phyloP scores from a whole-genome alignment of 2,888 invertebrate species.

The Drosophila fulvimacula region DNA sequence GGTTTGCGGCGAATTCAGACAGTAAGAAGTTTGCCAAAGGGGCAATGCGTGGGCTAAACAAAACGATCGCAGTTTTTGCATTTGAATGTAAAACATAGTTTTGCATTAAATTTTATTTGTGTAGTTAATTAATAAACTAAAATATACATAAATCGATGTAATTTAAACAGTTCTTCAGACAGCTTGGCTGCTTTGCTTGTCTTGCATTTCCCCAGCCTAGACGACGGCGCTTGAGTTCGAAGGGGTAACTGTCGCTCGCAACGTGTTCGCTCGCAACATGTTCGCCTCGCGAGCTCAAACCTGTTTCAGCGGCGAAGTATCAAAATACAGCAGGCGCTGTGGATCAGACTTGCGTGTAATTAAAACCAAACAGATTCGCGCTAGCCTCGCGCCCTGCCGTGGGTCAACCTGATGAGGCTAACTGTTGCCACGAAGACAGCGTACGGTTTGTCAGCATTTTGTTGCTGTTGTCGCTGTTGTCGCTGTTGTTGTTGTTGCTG shows the following conservation, averaged over 20 bases:
- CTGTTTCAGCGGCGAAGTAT: constrained; percentile 16
- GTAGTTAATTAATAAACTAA: no score
- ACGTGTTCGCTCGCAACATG: constrained; percentile 39
- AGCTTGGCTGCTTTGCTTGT: background rate
- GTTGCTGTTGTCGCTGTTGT: constrained; percentile 36
- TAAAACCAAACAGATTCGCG: constrained; percentile 71
- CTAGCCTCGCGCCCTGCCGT: constrained; percentile 20
- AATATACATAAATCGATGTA: no score
- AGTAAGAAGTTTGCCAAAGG: background rate
- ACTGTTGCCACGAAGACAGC: constrained; percentile 48
- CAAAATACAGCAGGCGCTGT: constrained; percentile 42
- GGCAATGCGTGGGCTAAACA: background rate
- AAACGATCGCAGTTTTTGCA: constrained; percentile 8
- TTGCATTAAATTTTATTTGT: background rate
- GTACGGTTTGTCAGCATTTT: constrained; percentile 60
- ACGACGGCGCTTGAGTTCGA: background rate
- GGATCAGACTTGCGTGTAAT: constrained; percentile 73
- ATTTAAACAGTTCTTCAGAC: background rate
- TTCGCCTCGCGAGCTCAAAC: background rate
- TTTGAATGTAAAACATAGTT: background rate
- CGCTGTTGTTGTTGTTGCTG: constrained; percentile 1
- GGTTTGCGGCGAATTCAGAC: constrained; percentile 31
- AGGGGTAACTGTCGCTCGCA: constrained; percentile 36
- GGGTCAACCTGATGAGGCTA: constrained; percentile 50
- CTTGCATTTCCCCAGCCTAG: background rate